These are phyloP conservation scores for Melanophora roralis DNA, from an alignment of 2,888 invertebrate genomes.

Conservation along the genomic window DNA sequence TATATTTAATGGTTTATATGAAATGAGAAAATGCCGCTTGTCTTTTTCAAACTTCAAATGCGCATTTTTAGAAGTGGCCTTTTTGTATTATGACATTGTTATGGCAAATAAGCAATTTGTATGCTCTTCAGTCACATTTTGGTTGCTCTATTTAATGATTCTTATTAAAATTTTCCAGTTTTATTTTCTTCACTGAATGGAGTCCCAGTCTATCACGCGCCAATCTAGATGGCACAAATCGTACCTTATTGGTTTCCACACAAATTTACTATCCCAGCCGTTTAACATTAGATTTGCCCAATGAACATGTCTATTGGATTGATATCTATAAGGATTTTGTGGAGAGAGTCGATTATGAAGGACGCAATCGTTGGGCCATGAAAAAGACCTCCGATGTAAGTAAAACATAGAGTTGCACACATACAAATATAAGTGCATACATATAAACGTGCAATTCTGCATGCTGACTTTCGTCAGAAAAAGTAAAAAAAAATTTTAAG, in stretches of 20 bases:
- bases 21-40: no score
- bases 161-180: constrained; percentile 74
- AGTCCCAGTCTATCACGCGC: constrained; percentile 82
- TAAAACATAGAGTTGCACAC: constrained; percentile 37
- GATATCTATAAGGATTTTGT: constrained; percentile 88
- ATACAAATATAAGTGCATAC: not conserved
- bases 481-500: no score
- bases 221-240: constrained; percentile 81
- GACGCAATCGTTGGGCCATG: constrained; percentile 79
- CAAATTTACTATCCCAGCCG: constrained; percentile 88
- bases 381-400: constrained; percentile 74
- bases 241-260: constrained; percentile 80
- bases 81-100: no score
- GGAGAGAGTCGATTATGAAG: constrained; percentile 87
- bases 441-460: no score
- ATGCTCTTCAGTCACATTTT: constrained; percentile 2
- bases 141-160: no score
- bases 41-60: no score
- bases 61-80: no score
- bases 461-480: no score
- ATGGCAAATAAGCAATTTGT: no score
- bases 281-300: constrained; percentile 84
- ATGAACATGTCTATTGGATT: constrained; percentile 86
- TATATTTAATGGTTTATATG: no score
- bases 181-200: constrained; percentile 88